Evolutionary conservation across 2,797 vertebrate genomes (phyloP), one percentile per base, ranked within the genome.

Genomic region (Tauraco hartlaubi): DNA sequence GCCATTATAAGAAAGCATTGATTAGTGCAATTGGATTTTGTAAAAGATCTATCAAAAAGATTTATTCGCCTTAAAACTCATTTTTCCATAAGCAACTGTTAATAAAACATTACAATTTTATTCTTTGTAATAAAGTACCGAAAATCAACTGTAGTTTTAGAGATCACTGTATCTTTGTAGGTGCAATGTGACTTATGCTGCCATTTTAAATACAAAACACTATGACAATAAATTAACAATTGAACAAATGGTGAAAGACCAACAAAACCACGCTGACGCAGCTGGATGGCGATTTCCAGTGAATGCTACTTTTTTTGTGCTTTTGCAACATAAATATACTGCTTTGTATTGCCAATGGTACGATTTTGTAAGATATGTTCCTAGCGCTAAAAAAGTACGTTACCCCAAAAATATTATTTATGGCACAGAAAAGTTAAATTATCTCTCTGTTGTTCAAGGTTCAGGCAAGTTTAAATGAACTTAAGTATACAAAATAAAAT

Each of bases 21-120:
- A 97, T 98, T 98, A 98, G 98, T 98, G 98, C 98, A 98, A 98
- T 63, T 97, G 95, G 96, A 88, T 98, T 98, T 98, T 98, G 98
- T 98, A 98, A 98, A 98, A 98, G 97, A 94, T 97, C 97, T 98
- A 98, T 98, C 98, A 98, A 98, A 98, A 98, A 97, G 97, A 95
- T 98, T 98, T 98, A 97, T 98, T 98, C 91, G 14, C 98, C 98
- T 98, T 98, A 98, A 98, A 98, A 98, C 96, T 96, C 96, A 96
- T 96, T 98, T 98, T 98, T 98, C 91, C 96, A 96, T 98, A 98
- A 97, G 97, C 96, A 98, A 98, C 91, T 81, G 98, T 98, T 98
- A 98, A 98, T 98, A 98, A 98, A 98, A 98, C 92, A 94, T 97
- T 97, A 97, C 97, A 94, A 94, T 98, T 98, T 98, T 94, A 92